Percentiles rank a stretch among this genome's conserved stretches.
These are phyloP conservation scores for Pentamera pediparva DNA, from an alignment of 53 echinoderm and acorn worm species.

Conservation along the genomic window DNA sequence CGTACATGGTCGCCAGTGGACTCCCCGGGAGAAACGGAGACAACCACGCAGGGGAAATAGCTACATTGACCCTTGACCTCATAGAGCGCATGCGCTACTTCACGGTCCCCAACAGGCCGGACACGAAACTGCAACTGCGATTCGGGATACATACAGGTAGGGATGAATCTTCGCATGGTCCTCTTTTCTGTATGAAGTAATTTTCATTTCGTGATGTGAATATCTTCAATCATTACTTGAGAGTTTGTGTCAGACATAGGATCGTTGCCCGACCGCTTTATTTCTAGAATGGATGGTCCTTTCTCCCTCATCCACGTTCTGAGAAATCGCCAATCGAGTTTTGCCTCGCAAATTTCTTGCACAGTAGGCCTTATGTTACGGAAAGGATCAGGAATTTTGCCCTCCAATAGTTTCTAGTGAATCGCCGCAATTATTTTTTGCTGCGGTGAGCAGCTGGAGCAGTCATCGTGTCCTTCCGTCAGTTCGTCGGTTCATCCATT, in stretches of 20 bases:
- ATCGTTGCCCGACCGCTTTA: neutral
- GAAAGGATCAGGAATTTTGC: too few relatives aligned
- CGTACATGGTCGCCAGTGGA: constrained; percentile 83
- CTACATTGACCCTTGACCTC: constrained; percentile 66
- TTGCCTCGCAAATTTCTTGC: too few relatives aligned
- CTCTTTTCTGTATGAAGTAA: neutral
- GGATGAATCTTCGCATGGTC: too few relatives aligned
- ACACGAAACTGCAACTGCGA: constrained; percentile 42
- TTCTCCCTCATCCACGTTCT: too few relatives aligned
- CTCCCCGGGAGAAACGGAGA: constrained; percentile 65
- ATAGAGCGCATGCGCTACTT: constrained; percentile 62
- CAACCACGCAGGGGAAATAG: constrained; percentile 64
- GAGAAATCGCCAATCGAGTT: too few relatives aligned
- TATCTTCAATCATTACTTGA: neutral
- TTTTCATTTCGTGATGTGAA: neutral
- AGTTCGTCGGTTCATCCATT: too few relatives aligned
- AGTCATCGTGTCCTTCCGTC: too few relatives aligned
- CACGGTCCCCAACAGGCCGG: constrained; percentile 43
- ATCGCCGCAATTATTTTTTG: too few relatives aligned
- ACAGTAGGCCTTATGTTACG: too few relatives aligned
- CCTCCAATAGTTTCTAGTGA: too few relatives aligned
- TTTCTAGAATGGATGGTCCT: neutral
- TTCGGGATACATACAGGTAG: constrained; percentile 72
- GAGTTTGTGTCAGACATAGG: neutral
- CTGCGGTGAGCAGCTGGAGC: too few relatives aligned